A percentile compares a stretch with the other conserved stretches of the same genome.
phyloP scores from a whole-genome alignment of 2,888 invertebrate species.

The Protophormia terraenovae region DNA sequence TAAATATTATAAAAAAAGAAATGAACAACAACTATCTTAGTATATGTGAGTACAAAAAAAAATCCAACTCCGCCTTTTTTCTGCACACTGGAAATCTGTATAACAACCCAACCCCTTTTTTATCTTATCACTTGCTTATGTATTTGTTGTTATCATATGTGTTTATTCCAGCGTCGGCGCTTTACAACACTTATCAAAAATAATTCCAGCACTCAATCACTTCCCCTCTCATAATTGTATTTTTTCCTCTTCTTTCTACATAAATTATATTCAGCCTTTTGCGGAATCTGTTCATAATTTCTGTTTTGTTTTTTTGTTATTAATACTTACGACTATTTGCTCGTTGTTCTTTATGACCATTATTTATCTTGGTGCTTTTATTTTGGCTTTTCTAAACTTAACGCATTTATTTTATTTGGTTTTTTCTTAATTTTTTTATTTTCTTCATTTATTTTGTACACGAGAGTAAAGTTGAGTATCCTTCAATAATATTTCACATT shows the following conservation, averaged over 20 bases:
- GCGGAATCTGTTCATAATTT: constrained; percentile 53
- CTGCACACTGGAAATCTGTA: constrained; percentile 59
- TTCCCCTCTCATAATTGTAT: not conserved
- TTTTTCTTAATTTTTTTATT: not conserved
- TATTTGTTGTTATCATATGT: not conserved
- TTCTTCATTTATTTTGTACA: constrained; percentile 52
- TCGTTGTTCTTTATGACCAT: not conserved
- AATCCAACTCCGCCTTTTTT: constrained; percentile 50
- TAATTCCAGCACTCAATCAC: not conserved
- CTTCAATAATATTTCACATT: constrained; percentile 64
- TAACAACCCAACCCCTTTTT: constrained; percentile 56
- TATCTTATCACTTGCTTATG: constrained; percentile 52
- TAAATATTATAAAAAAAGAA: not conserved
- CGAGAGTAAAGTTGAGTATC: constrained; percentile 43
- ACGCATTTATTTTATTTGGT: constrained; percentile 39
- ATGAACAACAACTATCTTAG: constrained; percentile 7
- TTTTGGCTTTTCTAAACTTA: constrained; percentile 19
- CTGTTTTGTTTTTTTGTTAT: not conserved
- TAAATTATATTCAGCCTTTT: constrained; percentile 24
- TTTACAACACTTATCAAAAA: not conserved
- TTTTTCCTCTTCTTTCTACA: not conserved
- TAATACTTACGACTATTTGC: not conserved
- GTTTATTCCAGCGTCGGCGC: constrained; percentile 54
- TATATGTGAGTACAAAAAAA: constrained; percentile 10
- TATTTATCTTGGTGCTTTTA: constrained; percentile 9